Evolutionary conservation across 2,113 vertebrate genomes (phyloP), one percentile per base, ranked within the genome.

Genomic region (Scolopax mira): DNA sequence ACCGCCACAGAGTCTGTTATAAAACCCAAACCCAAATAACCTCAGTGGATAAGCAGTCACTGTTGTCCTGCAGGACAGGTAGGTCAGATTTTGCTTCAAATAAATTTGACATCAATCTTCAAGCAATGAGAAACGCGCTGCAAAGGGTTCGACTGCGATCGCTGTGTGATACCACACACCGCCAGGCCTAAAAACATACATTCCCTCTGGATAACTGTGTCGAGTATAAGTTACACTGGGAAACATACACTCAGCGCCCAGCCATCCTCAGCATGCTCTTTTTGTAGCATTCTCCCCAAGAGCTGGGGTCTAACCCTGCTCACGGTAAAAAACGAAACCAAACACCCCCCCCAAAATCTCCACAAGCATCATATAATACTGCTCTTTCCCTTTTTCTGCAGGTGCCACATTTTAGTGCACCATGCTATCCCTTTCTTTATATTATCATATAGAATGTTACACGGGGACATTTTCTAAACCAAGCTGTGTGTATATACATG

Each of bases 1-100:
- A 99, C 58, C 98, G 97, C 99, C 99, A 99, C 39, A 99, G 97
- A 6, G 98, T 99, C 99, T 99, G 41, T 13, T 80, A 74, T 3
- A 82, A 60, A 95, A 70, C 44, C 46, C 73, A 18, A 37, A 35
- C 31, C 2, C 30, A 11, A 65, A 52, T 25, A 48, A 5, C 5
- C 10, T 77, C 42, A 5, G 69, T 6, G 42, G 28, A 73, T 31
- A 35, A 78, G 33, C 42, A 67, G 58, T 8, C 46, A 8, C 37
- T 17, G 9, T 22, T 41, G 1, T 87, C 16, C 72, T 33, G n/a
- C 27, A n/a, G 1, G 3, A 27, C 5, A 44, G 19, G 4, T 1
- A 39, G 66, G 3, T 37, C 24, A n/a, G 18, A 66, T 46, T 39
- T 13, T 39, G 31, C 46, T 31, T 48, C 44, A 73, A 69, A 66